Evolutionary conservation across 2,797 vertebrate species (phyloP), one percentile per base, ranked within the genome.

Genomic region (Menidia menidia): DNA sequence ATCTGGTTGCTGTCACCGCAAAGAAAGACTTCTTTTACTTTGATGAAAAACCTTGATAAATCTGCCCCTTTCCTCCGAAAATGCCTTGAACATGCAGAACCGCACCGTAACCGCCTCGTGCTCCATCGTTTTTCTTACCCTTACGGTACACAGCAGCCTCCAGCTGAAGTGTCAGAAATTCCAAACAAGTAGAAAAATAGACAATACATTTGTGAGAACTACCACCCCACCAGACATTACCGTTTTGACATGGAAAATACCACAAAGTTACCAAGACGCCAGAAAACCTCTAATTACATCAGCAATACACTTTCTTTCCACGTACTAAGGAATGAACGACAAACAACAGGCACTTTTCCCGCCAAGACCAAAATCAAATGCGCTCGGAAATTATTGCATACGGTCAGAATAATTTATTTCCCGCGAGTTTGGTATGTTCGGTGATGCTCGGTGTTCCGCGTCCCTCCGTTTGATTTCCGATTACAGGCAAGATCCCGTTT

Each of bases 301-400:
- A 67, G 18, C 60, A 81, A 71, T 10, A 78, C 76, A 59, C 61
- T 67, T 80, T 72, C 25, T 75, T 80, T 75, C 77, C 45, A 81
- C 66, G 15, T 61, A 74, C 68, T 85, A 68, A 77, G 88, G 88
- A 93, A 92, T 87, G 80, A 89, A 90, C 66, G 82, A 91, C 87
- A 80, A 90, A 88, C 82, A 81, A 87, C 92, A 95, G 94, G 94
- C 93, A 94, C 93, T 94, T 95, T 84, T 92, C 88, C 92, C 81
- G 90, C 87, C 68, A 64, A 73, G 68, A 53, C 51, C 18, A 43
- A 65, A 85, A 78, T 15, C 55, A 73, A 77, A 87, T 55, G 77
- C 52, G 57, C 63, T 62, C 19, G 74, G 68, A 73, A 42, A 76
- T 92, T 92, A 92, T 91, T 92, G 90, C 91, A 92, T 90, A 90